Base-by-base conservation (phyloP, 2,113 vertebrate species). In the Acrocephalus arundinaceus region DNA sequence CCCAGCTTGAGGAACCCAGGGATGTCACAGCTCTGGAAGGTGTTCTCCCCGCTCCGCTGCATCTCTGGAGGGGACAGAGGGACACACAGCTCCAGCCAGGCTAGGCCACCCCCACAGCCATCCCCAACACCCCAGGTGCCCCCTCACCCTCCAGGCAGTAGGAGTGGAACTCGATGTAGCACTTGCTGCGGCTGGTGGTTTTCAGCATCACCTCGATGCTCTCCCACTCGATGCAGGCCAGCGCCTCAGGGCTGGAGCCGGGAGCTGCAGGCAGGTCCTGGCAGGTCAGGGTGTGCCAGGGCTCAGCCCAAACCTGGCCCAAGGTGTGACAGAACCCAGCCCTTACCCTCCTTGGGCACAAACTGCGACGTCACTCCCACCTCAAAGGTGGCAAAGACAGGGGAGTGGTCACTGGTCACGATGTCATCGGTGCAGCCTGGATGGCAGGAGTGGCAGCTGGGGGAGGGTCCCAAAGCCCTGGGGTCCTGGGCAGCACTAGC, bases 331-430 rank as follows among this genome's bases (percentile, higher is more conserved):
- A 59, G 48, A 66, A 8, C 23, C 33, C 30, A 19, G 13, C 14
- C 13, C 87, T 97, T 96, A 99, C 99, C 98, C 97, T 98, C 96
- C 97, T 98, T 98, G 75, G 97, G 94, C 90, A 96, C 94, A 27
- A 97, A 97, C 92, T 97, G 98, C 37, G 98, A 97, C 0, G 96
- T 97, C 85, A 99, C 98, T 62, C 98, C 98, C 51, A 99, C 97
- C 96, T 99, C 98, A 23, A 99, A 99, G 10, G 98, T 99, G 85
- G 98, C 98, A 22, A 99, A 99, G 94, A 99, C 98, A 20, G 99
- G 99, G 0, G 99, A 99, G 97, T 99, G 99, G 83, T 99, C 98
- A 4, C 99, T 99, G 77, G 98, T 98, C 83, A 98, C 98, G 15
- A 99, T 98, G 97, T 99, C 98, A 37, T 99, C 98, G 0, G 99